Base-by-base conservation (phyloP, 2,113 vertebrate genomes). In the Grantiella picta region DNA sequence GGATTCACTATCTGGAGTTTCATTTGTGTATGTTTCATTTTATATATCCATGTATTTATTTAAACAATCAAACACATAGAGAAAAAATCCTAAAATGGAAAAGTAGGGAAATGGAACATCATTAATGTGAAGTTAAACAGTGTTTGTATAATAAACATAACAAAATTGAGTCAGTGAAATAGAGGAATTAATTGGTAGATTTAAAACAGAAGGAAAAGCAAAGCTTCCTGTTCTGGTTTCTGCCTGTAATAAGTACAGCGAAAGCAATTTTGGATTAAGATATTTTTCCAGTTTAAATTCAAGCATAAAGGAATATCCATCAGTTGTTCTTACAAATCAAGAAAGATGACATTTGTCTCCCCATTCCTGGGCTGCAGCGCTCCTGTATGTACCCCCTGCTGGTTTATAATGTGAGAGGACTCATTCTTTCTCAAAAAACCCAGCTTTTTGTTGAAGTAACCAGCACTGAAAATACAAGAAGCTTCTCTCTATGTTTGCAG, bases 131-230 rank as follows among this genome's bases (percentile, higher is more conserved):
- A 82, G 23, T 72, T 80, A 88, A 92, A 45, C 75, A 92, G 35
- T 44, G 27, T 88, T 88, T 92, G 24, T 88, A 47, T 80, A 73
- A 86, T 83, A 88, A 95, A 70, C 35, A 42, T 86, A 80, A 68
- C 23, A 56, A 78, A 75, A 88, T 36, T 53, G 53, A 90, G 53
- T 57, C 27, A 85, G 45, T 82, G 61, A 76, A 87, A 76, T 15
- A 64, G 66, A 76, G 24, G 19, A 69, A 95, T 86, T 86, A 92
- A 68, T 16, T 73, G 7, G 25, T 49, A 87, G 88, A 85, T 93
- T 88, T 90, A 93, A 94, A 95, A 77, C 86, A 92, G 79, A 94
- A 65, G 25, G 20, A 90, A 70, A 93, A 93, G 10, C 69, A 82
- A 77, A 24, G 42, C 68, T 95, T 91, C 78, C 82, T 95, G 70